Conservation (phyloP, 2,113 vertebrate species). For the Dendrocopos noguchii region DNA sequence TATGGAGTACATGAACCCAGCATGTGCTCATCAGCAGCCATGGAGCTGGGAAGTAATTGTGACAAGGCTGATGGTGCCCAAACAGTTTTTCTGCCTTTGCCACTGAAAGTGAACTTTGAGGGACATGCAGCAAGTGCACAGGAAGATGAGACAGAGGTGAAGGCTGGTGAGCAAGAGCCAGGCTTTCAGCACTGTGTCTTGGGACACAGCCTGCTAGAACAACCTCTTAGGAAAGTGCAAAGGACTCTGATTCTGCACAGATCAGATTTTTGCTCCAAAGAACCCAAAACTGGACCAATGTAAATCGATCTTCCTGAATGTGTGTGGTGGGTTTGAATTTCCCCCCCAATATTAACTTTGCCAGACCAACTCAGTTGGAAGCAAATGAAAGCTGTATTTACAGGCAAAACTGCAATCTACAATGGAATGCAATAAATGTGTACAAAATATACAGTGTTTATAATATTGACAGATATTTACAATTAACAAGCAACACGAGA, state of each 20-base stretch:
- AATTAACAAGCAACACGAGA: too few relatives aligned
- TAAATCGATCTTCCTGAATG: background rate
- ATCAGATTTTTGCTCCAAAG: fast-evolving
- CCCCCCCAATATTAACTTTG: too few relatives aligned
- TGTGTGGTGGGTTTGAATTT: too few relatives aligned
- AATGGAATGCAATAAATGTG: too few relatives aligned
- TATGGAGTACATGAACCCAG: background rate
- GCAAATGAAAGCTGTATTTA: too few relatives aligned
- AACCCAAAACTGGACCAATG: background rate
- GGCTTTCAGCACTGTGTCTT: fast-evolving
- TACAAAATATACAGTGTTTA: too few relatives aligned
- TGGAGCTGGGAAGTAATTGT: background rate
- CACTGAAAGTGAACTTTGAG: background rate
- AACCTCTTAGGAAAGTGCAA: background rate
- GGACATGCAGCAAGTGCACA: background rate
- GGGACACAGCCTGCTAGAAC: background rate
- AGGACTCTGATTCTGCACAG: background rate
- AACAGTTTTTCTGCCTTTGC: background rate
- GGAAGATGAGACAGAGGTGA: background rate
- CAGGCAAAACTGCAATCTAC: too few relatives aligned
- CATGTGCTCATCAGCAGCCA: background rate
- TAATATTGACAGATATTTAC: too few relatives aligned
- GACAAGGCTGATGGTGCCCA: background rate
- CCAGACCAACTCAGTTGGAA: too few relatives aligned
- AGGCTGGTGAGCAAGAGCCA: background rate